phyloP scores from a whole-genome alignment of 2,797 vertebrate species.

The Tapirus indicus region DNA sequence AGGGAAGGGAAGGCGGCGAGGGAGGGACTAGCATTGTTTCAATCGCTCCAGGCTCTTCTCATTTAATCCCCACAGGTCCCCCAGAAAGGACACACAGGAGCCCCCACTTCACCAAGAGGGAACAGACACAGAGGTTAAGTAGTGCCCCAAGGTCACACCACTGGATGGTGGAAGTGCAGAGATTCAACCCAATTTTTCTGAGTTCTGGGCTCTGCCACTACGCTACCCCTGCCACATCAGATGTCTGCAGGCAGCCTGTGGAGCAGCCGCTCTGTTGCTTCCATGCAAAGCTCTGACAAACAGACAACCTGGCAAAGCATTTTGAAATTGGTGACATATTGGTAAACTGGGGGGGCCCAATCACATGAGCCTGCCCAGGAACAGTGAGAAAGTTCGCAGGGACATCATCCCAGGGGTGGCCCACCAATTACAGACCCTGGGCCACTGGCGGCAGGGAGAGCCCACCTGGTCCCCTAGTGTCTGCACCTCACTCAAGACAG shows the following conservation, averaged over 20 bases:
- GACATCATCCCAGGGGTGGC: accelerated
- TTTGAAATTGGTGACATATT: accelerated
- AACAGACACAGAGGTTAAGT: background rate
- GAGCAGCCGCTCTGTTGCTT: background rate
- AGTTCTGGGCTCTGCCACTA: background rate
- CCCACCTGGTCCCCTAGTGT: accelerated
- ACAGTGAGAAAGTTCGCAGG: background rate
- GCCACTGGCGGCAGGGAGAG: background rate
- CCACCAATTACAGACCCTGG: background rate
- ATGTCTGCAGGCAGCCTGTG: accelerated
- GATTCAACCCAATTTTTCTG: background rate
- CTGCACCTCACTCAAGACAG: background rate
- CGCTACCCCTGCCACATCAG: no score
- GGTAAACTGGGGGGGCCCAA: accelerated
- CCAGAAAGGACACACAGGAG: background rate
- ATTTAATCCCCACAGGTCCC: background rate
- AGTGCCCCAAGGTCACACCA: accelerated
- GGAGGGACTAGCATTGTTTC: background rate
- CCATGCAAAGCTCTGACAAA: background rate
- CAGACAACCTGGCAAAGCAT: background rate
- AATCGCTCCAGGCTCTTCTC: accelerated
- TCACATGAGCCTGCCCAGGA: background rate
- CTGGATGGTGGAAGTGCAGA: accelerated
- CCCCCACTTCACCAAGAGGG: background rate
- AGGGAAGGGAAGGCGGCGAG: background rate